Base-by-base conservation (phyloP, 1,140 invertebrate genomes). In the Apis cerana region DNA sequence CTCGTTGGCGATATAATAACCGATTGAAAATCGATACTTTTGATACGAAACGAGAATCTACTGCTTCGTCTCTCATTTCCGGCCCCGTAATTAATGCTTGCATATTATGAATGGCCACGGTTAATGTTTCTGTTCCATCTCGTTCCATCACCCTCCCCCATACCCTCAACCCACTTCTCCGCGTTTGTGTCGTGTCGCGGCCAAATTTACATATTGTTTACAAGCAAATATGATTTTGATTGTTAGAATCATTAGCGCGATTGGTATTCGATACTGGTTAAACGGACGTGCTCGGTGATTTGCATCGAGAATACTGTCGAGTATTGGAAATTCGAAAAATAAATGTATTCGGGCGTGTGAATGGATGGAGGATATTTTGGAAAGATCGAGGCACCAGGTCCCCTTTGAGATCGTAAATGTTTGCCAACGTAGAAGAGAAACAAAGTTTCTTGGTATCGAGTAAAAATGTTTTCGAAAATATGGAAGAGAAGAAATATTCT, bases 191-290 rank as follows among this genome's bases (percentile, higher is more conserved):
- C 52, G 62, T 12, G 52, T 17, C n/a, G 4, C 33, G 21, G 17
- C 17, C 59, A 58, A 75, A 81, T 81, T 81, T 81, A 62, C 79
- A 81, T 81, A 76, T 75, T 68, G 72, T 81, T 75, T 81, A 75
- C 80, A 76, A 75, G 62, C 62, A 81, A 76, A 75, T 81, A 76
- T 81, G 79, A 81, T 74, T 81, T 75, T 75, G 71, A 65, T 75
- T 81, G 79, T 81, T 81, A 65, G 79, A 65, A 75, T 81, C 79
- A 81, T 81, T 81, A 81, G 71, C n/a, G 72, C 50, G 52, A 74
- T 71, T 61, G 56, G 64, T 58, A 68, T 69, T 78, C 56, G 21
- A 59, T 33, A 23, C 59, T 21, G 61, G 61, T 52, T 58, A 71
- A 79, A 50, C 76, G 54, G 5, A 21, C 50, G 23, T 80, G 79